Conservation (phyloP, 2,797 vertebrate genomes). For the Chaenodraco wilsoni region DNA sequence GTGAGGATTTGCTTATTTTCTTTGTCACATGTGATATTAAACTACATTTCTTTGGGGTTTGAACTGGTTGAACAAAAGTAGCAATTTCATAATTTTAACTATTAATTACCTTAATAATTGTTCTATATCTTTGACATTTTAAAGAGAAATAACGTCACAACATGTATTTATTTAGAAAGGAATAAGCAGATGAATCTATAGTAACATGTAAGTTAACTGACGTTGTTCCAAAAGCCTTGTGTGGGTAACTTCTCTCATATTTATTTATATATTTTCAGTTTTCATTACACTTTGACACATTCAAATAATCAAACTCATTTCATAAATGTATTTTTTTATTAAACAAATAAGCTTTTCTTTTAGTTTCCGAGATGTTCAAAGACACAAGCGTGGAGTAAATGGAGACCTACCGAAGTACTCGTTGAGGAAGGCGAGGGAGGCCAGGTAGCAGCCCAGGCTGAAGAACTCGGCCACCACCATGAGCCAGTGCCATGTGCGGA, state of each 20-base stretch:
- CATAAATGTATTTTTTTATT: not conserved
- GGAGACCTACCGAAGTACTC: slow-evolving; percentile 91
- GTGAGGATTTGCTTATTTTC: not conserved
- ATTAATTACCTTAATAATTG: not conserved
- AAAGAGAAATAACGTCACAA: not conserved
- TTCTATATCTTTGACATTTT: not conserved
- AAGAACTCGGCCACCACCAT: slow-evolving; percentile 96
- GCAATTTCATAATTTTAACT: not conserved
- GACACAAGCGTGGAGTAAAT: not conserved
- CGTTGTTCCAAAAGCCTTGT: not conserved
- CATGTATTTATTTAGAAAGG: not conserved
- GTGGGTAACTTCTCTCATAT: not conserved
- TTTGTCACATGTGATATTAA: not conserved
- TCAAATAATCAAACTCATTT: not conserved
- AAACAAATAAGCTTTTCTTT: not conserved
- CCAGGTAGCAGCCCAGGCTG: slow-evolving; percentile 94
- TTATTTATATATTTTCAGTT: not conserved
- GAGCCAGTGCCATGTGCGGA: slow-evolving; percentile 97
- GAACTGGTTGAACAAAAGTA: not conserved
- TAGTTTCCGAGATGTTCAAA: not conserved
- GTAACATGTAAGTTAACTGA: too few species aligned
- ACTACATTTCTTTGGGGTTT: not conserved
- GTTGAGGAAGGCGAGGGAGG: slow-evolving; percentile 96
- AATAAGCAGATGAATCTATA: not conserved
- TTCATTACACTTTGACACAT: not conserved